Evolutionary conservation across 1,140 invertebrate genomes (phyloP).

Genomic region (Proales similis): DNA sequence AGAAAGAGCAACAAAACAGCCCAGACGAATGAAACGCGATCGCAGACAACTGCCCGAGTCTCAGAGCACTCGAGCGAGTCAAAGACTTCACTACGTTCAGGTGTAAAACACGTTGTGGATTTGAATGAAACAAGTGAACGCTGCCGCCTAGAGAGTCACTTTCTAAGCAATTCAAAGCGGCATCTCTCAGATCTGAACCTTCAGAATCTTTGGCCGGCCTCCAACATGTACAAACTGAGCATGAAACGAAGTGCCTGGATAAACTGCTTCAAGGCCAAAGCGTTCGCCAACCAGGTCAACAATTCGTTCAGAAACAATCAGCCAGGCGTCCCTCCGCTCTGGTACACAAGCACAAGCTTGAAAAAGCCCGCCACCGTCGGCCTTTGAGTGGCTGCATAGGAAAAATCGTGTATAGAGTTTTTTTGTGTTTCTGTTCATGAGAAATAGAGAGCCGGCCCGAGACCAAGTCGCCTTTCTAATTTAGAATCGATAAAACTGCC

Average conservation of each 20-base stretch:
- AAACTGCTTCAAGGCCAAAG: conserved; percentile 24
- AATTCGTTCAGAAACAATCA: no score
- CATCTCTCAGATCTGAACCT: conserved; percentile 13
- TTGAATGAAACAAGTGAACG: neutral
- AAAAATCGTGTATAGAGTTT: no score
- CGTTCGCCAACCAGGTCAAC: conserved; percentile 17
- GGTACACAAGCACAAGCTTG: no score
- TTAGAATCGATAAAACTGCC: no score
- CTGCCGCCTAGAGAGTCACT: conserved; percentile 10
- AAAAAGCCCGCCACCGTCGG: no score
- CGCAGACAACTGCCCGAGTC: neutral
- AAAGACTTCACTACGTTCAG: neutral
- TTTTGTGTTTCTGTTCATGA: no score
- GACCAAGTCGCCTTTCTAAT: no score
- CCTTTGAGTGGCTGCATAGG: no score
- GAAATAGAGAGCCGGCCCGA: no score
- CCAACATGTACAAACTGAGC: conserved; percentile 30
- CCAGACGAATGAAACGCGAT: neutral
- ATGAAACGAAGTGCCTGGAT: conserved; percentile 31
- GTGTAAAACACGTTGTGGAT: neutral
- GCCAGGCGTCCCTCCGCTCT: no score
- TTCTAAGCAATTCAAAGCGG: conserved; percentile 2
- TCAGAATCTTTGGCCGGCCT: conserved; percentile 19
- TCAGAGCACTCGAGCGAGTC: conserved; percentile 11
- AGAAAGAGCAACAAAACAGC: neutral